phyloP scores from a whole-genome alignment of 2,797 vertebrate genomes.

The Molothrus ater region DNA sequence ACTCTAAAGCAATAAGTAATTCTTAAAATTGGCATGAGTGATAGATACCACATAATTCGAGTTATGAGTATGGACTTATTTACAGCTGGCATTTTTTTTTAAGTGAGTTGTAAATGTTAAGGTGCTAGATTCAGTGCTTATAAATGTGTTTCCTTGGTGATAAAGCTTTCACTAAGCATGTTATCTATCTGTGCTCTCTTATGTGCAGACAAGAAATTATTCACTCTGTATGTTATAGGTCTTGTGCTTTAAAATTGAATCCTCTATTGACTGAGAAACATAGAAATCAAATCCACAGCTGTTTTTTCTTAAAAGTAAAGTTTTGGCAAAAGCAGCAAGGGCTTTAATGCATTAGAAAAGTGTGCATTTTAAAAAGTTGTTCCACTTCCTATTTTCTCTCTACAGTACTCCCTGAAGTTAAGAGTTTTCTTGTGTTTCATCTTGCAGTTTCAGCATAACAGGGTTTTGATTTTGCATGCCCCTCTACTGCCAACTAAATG shows the following conservation, averaged over 20 bases:
- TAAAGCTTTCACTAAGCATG: conserved; percentile 78
- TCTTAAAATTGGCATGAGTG: neutral
- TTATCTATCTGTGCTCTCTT: conserved; percentile 69
- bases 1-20: conserved; percentile 4
- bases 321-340: conserved; percentile 29
- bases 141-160: conserved; percentile 79
- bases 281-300: conserved; percentile 59
- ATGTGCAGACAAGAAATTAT: conserved; percentile 32
- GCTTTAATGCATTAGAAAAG: conserved; percentile 12
- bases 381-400: conserved; percentile 48
- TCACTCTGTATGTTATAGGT: conserved; percentile 25
- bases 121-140: conserved; percentile 65
- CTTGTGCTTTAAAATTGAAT: conserved; percentile 48
- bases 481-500: neutral
- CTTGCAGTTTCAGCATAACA: conserved; percentile 26
- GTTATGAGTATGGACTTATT: conserved; percentile 71
- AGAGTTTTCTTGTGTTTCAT: neutral
- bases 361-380: conserved; percentile 43
- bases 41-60: neutral
- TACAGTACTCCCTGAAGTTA: conserved; percentile 17
- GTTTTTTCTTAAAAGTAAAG: conserved; percentile 57
- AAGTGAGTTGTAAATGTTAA: conserved; percentile 62
- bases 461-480: neutral
- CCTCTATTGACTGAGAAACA: conserved; percentile 11
- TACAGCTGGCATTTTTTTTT: conserved; percentile 65